Conservation (phyloP, 1,140 invertebrate genomes). For the Anastrepha obliqua region DNA sequence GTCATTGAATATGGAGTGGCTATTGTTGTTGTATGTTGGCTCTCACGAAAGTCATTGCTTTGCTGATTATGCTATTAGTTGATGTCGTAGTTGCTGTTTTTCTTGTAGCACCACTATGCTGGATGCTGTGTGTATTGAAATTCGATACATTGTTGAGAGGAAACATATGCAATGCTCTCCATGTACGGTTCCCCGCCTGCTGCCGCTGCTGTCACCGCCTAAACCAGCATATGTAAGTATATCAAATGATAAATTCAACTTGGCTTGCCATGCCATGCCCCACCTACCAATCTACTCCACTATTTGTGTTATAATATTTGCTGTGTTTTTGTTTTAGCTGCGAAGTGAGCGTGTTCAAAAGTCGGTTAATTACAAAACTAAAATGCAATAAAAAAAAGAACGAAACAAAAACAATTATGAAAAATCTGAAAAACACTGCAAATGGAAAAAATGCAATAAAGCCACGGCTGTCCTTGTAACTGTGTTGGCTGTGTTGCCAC, state of each 20-base stretch:
- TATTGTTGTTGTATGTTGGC: background rate
- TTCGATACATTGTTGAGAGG: constrained; percentile 28
- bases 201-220: background rate
- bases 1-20: background rate
- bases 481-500: background rate
- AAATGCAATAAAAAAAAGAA: constrained; percentile 4
- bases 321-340: constrained; percentile 23
- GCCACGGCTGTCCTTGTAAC: no score
- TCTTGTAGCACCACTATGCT: background rate
- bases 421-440: no score
- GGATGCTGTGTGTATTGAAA: background rate
- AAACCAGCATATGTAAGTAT: background rate
- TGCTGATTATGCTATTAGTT: background rate
- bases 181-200: background rate
- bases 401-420: background rate
- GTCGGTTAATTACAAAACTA: constrained; percentile 42
- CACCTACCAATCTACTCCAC: background rate
- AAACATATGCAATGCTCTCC: constrained; percentile 23
- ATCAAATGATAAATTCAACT: constrained; percentile 34
- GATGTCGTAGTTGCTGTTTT: background rate
- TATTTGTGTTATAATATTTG: constrained; percentile 10
- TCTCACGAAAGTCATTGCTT: constrained; percentile 3
- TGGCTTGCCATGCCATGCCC: background rate
- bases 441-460: background rate
- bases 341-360: constrained; percentile 5